A percentile compares a stretch with the other conserved stretches of the same genome.
phyloP scores from a whole-genome alignment of 2,113 vertebrate species.

The Sprattus sprattus region DNA sequence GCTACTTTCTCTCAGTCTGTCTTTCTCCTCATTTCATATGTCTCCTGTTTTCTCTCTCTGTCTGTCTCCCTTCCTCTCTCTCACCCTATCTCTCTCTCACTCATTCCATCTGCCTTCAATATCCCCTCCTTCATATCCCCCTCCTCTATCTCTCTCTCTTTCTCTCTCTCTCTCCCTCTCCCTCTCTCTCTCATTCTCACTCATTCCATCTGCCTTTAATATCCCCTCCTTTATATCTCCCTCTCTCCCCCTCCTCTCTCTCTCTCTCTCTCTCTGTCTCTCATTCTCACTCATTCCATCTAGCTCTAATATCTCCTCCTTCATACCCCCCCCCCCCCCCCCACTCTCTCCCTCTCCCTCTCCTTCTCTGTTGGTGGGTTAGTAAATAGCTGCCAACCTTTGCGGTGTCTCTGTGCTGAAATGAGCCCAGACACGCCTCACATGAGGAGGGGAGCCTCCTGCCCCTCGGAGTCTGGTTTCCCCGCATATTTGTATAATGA shows the following conservation, averaged over 20 bases:
- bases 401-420: slow-evolving; percentile 40
- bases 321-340: not conserved
- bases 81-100: not conserved
- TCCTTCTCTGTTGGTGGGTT: slow-evolving; percentile 20
- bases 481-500: slow-evolving; percentile 47
- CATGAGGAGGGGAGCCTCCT: not conserved
- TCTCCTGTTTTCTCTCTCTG: slow-evolving; percentile 9
- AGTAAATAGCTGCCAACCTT: slow-evolving; percentile 48
- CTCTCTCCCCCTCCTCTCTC: slow-evolving; percentile 26
- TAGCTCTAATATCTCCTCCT: not conserved
- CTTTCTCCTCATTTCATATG: not conserved
- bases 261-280: no score
- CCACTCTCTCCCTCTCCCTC: not conserved
- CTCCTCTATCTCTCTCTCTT: not conserved
- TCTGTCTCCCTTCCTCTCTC: not conserved
- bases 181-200: not conserved
- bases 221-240: no score
- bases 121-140: not conserved
- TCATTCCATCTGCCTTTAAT: not conserved
- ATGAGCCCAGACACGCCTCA: slow-evolving; percentile 32
- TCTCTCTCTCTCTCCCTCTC: not conserved
- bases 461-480: slow-evolving; percentile 17
- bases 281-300: not conserved
- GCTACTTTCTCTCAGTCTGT: not conserved
- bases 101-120: not conserved